phyloP scores from a whole-genome alignment of 2,113 vertebrate genomes.

The Arothron firmamentum region DNA sequence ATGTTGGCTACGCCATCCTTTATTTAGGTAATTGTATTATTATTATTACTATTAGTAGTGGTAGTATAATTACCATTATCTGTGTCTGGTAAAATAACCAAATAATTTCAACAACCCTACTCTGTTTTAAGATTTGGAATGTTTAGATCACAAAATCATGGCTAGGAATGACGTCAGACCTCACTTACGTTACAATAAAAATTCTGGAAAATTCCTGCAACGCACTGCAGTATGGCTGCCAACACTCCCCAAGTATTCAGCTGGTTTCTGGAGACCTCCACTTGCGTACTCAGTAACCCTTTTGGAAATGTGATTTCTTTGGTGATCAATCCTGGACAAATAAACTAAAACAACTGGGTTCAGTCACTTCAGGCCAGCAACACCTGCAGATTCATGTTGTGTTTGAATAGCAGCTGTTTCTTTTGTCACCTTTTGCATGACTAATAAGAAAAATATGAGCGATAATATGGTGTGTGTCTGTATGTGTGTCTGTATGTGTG shows the following conservation, averaged over 20 bases:
- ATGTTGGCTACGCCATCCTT: background rate
- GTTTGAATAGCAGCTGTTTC: conserved; percentile 7
- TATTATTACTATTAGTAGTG: no score
- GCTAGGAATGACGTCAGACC: conserved; percentile 15
- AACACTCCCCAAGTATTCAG: conserved; percentile 55
- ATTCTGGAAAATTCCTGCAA: conserved; percentile 33
- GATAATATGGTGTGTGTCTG: conserved; percentile 27
- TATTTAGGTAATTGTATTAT: background rate
- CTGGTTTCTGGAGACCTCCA: conserved; percentile 54
- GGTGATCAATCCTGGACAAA: conserved; percentile 23
- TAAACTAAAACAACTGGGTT: conserved; percentile 20
- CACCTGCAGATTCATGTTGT: conserved; percentile 18
- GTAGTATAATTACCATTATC: no score
- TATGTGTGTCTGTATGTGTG: conserved; percentile 16
- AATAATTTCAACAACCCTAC: no score
- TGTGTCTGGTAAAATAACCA: no score
- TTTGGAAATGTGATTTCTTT: conserved; percentile 39
- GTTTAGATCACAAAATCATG: conserved; percentile 10
- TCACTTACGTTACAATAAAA: conserved; percentile 19
- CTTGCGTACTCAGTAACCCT: conserved; percentile 40
- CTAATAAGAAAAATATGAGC: conserved; percentile 67
- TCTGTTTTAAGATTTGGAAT: background rate
- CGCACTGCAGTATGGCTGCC: conserved; percentile 50
- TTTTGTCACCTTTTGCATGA: conserved; percentile 45
- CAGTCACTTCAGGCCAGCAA: conserved; percentile 17